Percentiles rank a stretch among this genome's conserved stretches.
phyloP scores from a whole-genome alignment of 53 echinoderm and acorn worm genomes.

The Mesocentrotus franciscanus region DNA sequence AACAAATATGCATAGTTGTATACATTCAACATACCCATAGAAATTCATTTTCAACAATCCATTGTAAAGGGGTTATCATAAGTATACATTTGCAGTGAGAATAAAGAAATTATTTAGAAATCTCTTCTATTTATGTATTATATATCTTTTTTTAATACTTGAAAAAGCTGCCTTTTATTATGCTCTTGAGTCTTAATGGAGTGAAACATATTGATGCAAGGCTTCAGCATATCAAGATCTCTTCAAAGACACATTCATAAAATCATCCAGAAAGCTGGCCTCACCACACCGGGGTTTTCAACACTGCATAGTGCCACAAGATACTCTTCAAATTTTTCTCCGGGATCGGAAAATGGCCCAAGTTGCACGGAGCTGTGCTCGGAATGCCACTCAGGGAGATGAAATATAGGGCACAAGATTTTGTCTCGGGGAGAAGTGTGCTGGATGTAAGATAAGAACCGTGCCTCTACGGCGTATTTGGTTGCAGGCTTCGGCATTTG shows the following conservation, averaged over 20 bases:
- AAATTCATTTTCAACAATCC: no score
- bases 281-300: background rate
- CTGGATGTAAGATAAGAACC: background rate
- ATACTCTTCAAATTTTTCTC: conserved; percentile 8
- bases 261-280: conserved; percentile 12
- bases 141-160: no score
- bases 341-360: background rate
- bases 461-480: conserved; percentile 24
- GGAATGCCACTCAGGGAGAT: conserved; percentile 6
- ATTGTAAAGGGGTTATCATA: no score
- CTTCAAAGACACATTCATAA: background rate
- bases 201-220: no score
- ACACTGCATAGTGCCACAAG: background rate
- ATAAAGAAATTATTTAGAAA: no score
- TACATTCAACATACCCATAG: no score
- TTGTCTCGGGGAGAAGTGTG: conserved; percentile 11
- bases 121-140: no score
- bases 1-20: no score
- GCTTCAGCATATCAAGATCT: background rate
- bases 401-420: conserved; percentile 34
- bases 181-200: no score
- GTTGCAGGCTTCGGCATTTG: conserved; percentile 3
- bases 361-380: conserved; percentile 14
- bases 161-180: no score
- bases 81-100: no score